These are phyloP conservation scores for Phasianus colchicus DNA, from an alignment of 2,113 vertebrate genomes.

Conservation along the genomic window DNA sequence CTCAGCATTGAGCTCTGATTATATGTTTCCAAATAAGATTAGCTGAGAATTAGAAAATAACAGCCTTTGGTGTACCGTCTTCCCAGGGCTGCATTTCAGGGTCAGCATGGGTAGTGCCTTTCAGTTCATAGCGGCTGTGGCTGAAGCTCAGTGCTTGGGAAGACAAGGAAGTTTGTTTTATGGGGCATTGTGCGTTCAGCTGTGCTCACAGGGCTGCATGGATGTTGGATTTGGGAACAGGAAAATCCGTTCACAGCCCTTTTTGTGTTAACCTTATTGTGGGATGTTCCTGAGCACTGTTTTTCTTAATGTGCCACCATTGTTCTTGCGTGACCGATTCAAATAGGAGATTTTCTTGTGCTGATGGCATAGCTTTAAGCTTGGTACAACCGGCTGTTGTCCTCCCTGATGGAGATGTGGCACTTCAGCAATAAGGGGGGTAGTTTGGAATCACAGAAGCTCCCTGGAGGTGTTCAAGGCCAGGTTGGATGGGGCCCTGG, in stretches of 20 bases:
- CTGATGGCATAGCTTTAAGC: not conserved
- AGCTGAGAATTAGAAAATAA: not conserved
- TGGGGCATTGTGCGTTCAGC: not conserved
- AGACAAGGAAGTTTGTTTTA: not conserved
- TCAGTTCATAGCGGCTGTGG: not conserved
- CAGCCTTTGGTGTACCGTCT: not conserved
- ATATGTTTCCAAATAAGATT: not conserved
- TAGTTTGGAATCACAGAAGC: too few species aligned
- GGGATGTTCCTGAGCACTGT: not conserved
- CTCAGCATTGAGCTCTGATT: not conserved
- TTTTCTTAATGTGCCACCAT: not conserved
- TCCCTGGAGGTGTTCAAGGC: too few species aligned
- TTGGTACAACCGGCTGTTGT: not conserved
- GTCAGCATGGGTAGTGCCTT: fast-evolving
- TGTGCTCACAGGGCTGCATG: not conserved
- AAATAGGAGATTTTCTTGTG: not conserved
- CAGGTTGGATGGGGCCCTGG: too few species aligned
- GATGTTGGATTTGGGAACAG: not conserved
- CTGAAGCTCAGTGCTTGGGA: not conserved
- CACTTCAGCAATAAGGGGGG: too few species aligned
- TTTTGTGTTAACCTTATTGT: not conserved
- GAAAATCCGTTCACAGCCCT: not conserved
- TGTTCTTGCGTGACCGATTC: not conserved
- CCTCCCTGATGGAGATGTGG: too few species aligned
- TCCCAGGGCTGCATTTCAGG: not conserved